Base-by-base conservation (phyloP, 2,888 invertebrate genomes). In the Phlogophora meticulosa region DNA sequence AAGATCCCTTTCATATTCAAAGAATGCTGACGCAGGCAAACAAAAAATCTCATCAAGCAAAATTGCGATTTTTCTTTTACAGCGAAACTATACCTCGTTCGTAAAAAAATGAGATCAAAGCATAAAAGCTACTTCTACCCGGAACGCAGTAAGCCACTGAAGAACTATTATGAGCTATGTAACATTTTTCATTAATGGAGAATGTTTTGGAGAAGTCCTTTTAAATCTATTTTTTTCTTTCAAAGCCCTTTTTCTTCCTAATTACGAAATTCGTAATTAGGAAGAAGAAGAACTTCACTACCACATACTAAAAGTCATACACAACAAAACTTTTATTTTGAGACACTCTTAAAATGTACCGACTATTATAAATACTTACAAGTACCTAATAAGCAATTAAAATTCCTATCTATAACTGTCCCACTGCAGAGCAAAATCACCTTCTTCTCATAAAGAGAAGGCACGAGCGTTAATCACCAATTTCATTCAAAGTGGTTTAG, bases 11-110 rank as follows among this genome's bases (percentile, higher is more conserved):
- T 83, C 61, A 78, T 76, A 72, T 80, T 74, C 72, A 78, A 83
- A 80, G 78, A 86, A 84, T 77, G 75, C 73, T 75, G 56, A 64
- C 65, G 72, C 66, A 65, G 68, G 38, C 17, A 38, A 34, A 74
- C n/a, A 76, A 78, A 83, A 84, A 76, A 79, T 82, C 78, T 82
- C 77, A 81, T 83, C 76, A 82, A 76, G 72, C 63, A 71, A 86
- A 82, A 88, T 85, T 83, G 81, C 76, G 67, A 81, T 82, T 85
- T 76, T 79, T 80, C 72, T 69, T 72, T 79, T 63, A 72, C 61
- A 59, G 69, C 51, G 62, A 78, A 82, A 81, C 82, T 76, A 80
- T 74, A 74, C 58, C 49, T 62, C 24, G 60, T 66, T 80, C 68
- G 51, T 56, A 62, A 72, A 71, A 76, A 76, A 72, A 64, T 64